These are phyloP conservation scores for Drosophila greeni DNA, from an alignment of 2,888 invertebrate species.

Conservation along the genomic window DNA sequence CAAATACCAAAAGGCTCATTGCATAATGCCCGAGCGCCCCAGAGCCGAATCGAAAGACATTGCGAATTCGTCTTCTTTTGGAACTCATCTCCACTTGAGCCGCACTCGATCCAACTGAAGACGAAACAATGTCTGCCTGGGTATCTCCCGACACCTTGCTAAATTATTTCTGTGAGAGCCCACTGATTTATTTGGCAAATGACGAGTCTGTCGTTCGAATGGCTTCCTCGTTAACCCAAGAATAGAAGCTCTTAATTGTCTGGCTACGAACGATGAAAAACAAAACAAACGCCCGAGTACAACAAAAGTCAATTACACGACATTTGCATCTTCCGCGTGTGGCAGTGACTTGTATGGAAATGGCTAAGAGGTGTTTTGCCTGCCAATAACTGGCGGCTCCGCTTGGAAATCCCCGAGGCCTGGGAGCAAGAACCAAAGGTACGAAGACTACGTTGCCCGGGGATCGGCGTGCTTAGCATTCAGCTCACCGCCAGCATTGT, in stretches of 20 bases:
- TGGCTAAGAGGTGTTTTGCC: conserved; percentile 28
- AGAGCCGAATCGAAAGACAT: conserved; percentile 24
- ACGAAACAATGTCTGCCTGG: conserved; percentile 22
- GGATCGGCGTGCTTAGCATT: conserved; percentile 41
- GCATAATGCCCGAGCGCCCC: conserved; percentile 51
- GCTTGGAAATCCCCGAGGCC: conserved; percentile 40
- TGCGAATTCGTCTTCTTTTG: conserved; percentile 37
- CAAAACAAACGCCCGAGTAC: conserved; percentile 4
- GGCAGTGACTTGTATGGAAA: conserved; percentile 40
- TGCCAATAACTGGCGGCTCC: conserved; percentile 16
- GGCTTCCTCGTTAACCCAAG: conserved; percentile 29
- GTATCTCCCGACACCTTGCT: conserved; percentile 6
- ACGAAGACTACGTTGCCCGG: conserved; percentile 8
- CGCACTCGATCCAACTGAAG: conserved; percentile 8
- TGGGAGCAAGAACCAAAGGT: conserved; percentile 35
- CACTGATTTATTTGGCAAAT: conserved; percentile 38
- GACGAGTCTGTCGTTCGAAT: conserved; percentile 23
- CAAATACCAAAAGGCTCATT: conserved; percentile 59
- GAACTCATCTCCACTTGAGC: conserved; percentile 7
- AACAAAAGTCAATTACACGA: conserved; percentile 36
- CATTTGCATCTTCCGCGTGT: conserved; percentile 46
- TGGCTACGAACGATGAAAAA: conserved; percentile 14
- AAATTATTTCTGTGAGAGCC: background rate
- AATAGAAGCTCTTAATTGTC: conserved; percentile 44
- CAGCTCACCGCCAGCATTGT: conserved; percentile 19